phyloP scores from a whole-genome alignment of 2,797 vertebrate genomes.

The Clangula hyemalis region DNA sequence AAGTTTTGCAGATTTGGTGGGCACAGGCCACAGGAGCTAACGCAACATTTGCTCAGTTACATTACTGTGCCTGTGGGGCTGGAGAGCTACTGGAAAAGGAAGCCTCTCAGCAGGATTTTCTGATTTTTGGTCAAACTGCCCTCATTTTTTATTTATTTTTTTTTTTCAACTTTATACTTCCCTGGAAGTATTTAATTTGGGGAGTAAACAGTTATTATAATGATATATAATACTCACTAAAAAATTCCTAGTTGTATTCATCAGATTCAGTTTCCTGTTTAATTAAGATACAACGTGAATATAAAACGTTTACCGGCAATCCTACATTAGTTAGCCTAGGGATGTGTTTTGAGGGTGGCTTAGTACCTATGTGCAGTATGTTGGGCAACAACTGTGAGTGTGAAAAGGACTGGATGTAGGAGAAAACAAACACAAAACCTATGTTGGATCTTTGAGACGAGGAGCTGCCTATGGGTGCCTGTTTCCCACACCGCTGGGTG shows the following conservation, averaged over 20 bases:
- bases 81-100: background rate
- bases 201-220: background rate
- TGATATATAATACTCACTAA: background rate
- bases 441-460: background rate
- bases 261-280: background rate
- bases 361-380: background rate
- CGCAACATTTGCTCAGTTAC: too few species aligned
- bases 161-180: background rate
- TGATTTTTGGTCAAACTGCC: background rate
- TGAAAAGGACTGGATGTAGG: background rate
- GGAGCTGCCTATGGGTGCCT: slow-evolving; percentile 1
- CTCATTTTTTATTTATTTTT: background rate
- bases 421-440: background rate
- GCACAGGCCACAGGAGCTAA: too few species aligned
- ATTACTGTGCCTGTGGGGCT: background rate
- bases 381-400: background rate
- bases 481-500: background rate
- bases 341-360: background rate
- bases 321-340: background rate
- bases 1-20: background rate
- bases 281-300: background rate
- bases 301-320: accelerated
- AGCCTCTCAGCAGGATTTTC: background rate
- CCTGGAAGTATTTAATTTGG: background rate
- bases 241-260: background rate